Percentiles rank a stretch among this genome's conserved stretches.
Evolutionary conservation across 1,140 invertebrate species (phyloP).

Genomic region (Akabosia matsudoensis): DNA sequence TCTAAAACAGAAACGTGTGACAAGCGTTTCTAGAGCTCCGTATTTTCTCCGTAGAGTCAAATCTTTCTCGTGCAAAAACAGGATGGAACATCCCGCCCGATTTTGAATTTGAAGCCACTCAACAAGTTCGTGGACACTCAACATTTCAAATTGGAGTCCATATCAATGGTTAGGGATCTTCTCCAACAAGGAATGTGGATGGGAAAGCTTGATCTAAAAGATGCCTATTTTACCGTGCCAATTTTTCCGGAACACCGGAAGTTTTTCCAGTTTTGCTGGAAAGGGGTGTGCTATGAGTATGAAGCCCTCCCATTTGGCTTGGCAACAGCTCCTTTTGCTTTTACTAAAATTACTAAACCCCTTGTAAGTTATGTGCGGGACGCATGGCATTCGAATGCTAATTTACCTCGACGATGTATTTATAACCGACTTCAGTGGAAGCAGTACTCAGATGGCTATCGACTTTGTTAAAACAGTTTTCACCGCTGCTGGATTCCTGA

Average conservation of each 20-base stretch:
- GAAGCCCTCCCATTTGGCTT: constrained; percentile 30
- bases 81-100: not conserved
- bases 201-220: constrained; percentile 33
- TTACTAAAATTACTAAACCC: constrained; percentile 33
- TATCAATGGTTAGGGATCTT: not conserved
- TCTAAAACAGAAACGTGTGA: not conserved
- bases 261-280: constrained; percentile 33
- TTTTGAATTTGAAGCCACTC: constrained; percentile 21
- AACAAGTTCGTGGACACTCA: not conserved
- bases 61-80: constrained; percentile 8
- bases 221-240: constrained; percentile 31
- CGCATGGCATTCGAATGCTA: not conserved
- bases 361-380: not conserved
- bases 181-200: constrained; percentile 3
- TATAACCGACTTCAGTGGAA: not conserved
- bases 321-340: constrained; percentile 26
- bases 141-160: constrained; percentile 28
- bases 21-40: too few relatives aligned
- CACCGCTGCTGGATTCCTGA: not conserved
- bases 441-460: not conserved
- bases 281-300: constrained; percentile 11
- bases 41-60: not conserved
- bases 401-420: constrained; percentile 28
- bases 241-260: constrained; percentile 9
- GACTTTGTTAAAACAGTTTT: not conserved